Base-by-base conservation (phyloP, 2,113 vertebrate genomes). In the Rhodinocichla rosea region DNA sequence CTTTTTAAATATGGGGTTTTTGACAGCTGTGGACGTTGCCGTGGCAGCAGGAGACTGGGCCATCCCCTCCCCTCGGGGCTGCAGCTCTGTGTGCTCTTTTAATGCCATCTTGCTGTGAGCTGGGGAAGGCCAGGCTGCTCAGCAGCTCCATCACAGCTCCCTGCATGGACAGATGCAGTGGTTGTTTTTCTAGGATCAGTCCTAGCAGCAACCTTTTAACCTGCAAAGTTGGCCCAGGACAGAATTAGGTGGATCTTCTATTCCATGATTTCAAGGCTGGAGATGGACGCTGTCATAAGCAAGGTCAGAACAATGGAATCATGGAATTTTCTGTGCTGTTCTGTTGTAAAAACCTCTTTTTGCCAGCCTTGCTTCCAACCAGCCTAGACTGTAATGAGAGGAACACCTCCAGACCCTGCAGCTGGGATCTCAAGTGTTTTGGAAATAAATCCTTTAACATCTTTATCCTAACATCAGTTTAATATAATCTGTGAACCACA, bases 91-190 rank as follows among this genome's bases (percentile, higher is more conserved):
- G 9, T 50, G 63, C 47, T 63, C 33, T 30, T 83, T 86, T 77
- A 75, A 68, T 94, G 95, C 93, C 95, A 88, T 17, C 92, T 94
- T 90, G 93, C 94, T 95, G 94, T 40, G 44, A 32, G 75, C 33
- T 56, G n/a, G 37, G 95, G 93, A 95, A 97, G 88, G 82, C 30
- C 92, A 81, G 52, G 75, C 47, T 90, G 59, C 75, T 70, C 30
- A 24, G 13, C 69, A 50, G 6, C 55, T 80, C 39, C 37, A 74
- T 45, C n/a, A 14, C n/a, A 12, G 3, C 6, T 40, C 21, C 18
- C 39, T 50, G 20, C 45, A 5, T 18, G 45, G 50, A 13, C 55
- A 82, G 24, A 67, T 14, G 11, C 22, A 23, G 23, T 7, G 20
- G 3, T 14, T 35, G 6, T 32, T 82, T 55, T 68, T 28, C 39